Conservation (phyloP, 2,797 vertebrate species). For the Thunnus albacares region DNA sequence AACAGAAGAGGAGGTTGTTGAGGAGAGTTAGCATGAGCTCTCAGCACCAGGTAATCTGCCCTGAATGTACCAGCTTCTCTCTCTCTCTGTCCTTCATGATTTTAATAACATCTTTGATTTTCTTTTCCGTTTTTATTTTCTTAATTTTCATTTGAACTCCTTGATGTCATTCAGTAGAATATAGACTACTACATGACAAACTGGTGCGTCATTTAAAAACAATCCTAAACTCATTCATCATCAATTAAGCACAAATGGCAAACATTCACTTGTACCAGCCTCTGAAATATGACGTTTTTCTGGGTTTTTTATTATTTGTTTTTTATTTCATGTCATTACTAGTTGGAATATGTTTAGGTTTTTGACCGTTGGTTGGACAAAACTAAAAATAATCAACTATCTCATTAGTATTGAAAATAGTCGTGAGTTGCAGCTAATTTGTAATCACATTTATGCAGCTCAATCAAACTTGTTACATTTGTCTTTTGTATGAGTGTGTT, state of each 20-base stretch:
- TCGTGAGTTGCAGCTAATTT: too few species aligned
- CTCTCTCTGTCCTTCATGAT: background rate
- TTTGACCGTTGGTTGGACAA: too few species aligned
- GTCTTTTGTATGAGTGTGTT: background rate
- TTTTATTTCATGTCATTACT: background rate
- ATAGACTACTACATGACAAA: background rate
- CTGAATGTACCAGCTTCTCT: conserved; percentile 1
- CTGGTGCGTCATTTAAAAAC: background rate
- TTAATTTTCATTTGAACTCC: background rate
- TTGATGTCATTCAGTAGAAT: background rate
- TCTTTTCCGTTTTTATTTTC: background rate
- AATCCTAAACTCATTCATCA: background rate
- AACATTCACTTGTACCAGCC: background rate
- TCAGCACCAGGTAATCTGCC: conserved; percentile 88
- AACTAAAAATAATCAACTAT: background rate
- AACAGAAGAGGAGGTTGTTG: conserved; percentile 94
- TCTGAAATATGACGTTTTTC: background rate
- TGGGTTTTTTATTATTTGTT: background rate
- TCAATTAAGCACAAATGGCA: background rate
- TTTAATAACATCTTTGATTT: background rate
- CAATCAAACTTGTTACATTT: background rate
- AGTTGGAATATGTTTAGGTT: too few species aligned
- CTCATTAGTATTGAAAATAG: too few species aligned
- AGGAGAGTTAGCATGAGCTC: conserved; percentile 92
- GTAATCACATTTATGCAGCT: background rate